Base-by-base conservation (phyloP, 2,113 vertebrate species). In the Pseudorhombus dupliciocellatus region DNA sequence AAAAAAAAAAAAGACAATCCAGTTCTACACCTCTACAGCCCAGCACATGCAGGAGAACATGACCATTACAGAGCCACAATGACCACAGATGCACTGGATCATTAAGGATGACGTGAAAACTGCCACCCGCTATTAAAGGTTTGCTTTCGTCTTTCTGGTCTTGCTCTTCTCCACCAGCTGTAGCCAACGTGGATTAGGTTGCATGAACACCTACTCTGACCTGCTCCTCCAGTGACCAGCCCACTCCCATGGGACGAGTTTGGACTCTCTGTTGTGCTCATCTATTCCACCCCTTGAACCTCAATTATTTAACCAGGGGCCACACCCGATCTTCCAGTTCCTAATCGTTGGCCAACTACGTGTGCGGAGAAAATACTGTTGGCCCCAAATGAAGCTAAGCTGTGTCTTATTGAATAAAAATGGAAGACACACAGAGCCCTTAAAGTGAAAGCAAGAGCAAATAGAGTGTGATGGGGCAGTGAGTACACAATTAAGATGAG, bases 271-370 rank as follows among this genome's bases (percentile, higher is more conserved):
- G 75, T 53, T 81, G 69, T 76, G 79, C 26, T 6, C 54, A 61
- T 77, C 74, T 75, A 87, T 92, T 92, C 80, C 85, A 64, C 75
- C 77, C 34, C 72, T n/a, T 42, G 70, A 70, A 26, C 51, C 75
- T 92, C 79, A 90, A 92, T 91, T 85, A 92, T 91, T 92, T 85
- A 93, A 52, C 50, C 22, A 30, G 46, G n/a, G 63, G 64, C 84
- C 81, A 69, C 83, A 87, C 84, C 83, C 82, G 69, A 89, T 79
- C 78, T 81, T 85, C 69, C 61, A 78, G 69, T 59, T 86, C 60
- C 75, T 54, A 60, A 79, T 80, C 66, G 46, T 73, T 72, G 54
- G 56, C 63, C 65, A 70, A 75, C 46, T 71, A 44, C 5, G 6
- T 70, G 66, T 25, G 59, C 54, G 40, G 31, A 28, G 25, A 73